A percentile compares a stretch with the other conserved stretches of the same genome.
These are phyloP conservation scores for Sparidentex hasta DNA, from an alignment of 2,797 vertebrate species.

Conservation along the genomic window DNA sequence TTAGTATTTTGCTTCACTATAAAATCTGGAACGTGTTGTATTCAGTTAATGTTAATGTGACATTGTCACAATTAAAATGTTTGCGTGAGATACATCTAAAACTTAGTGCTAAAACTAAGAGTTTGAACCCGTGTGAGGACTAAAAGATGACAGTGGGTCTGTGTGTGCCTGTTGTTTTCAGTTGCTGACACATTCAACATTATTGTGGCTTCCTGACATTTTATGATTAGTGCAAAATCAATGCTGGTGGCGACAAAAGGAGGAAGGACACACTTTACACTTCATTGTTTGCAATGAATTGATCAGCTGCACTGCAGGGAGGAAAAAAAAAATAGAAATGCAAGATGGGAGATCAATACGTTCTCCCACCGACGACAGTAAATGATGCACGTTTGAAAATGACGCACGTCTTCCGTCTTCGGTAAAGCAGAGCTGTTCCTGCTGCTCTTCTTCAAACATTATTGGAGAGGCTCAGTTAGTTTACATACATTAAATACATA, in stretches of 20 bases:
- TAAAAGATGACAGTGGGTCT: neutral
- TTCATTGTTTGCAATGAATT: conserved; percentile 21
- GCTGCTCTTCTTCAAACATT: neutral
- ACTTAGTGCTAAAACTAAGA: too few relatives aligned
- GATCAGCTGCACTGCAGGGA: neutral
- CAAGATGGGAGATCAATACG: conserved; percentile 48
- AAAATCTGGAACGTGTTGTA: neutral
- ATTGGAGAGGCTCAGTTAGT: neutral
- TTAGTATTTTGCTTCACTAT: neutral
- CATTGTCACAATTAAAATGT: neutral
- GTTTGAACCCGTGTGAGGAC: neutral
- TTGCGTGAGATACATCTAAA: neutral
- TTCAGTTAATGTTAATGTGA: neutral
- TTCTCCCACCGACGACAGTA: conserved; percentile 27
- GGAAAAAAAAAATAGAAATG: neutral
- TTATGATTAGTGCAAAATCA: conserved; percentile 24
- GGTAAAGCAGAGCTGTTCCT: neutral
- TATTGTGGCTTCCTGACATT: conserved; percentile 9
- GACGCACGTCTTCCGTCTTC: neutral
- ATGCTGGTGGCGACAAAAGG: conserved; percentile 21
- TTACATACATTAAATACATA: neutral
- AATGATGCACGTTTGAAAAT: conserved; percentile 10
- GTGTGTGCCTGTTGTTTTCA: neutral
- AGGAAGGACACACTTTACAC: neutral
- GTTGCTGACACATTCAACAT: neutral